Conservation (phyloP, 2,888 invertebrate species). For the Amphipoea lucens region DNA sequence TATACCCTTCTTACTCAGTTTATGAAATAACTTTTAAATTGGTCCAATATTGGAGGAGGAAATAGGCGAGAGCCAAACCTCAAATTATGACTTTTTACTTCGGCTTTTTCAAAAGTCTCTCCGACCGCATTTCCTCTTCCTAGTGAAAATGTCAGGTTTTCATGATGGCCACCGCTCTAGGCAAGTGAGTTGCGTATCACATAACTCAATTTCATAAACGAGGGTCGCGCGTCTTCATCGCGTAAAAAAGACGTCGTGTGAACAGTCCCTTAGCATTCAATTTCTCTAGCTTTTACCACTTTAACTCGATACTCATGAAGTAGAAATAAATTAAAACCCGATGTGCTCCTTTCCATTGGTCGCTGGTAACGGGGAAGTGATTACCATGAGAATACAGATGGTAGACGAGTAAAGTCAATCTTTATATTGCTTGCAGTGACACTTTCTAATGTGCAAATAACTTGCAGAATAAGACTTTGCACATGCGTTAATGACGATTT, state of each 20-base stretch:
- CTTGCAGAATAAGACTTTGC: not conserved
- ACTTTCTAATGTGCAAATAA: not conserved
- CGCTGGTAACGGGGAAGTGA: not conserved
- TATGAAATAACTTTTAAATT: no score
- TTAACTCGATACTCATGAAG: slow-evolving; percentile 13
- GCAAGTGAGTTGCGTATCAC: no score
- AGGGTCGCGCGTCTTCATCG: not conserved
- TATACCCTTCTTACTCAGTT: no score
- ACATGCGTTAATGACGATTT: not conserved
- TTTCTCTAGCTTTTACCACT: slow-evolving; percentile 48
- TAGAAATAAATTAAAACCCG: slow-evolving; percentile 46
- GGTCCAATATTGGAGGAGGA: no score
- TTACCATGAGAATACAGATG: slow-evolving; percentile 27
- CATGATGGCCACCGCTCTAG: no score
- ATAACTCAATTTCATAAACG: not conserved
- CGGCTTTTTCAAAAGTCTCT: no score
- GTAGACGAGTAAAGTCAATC: not conserved
- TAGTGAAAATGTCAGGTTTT: no score
- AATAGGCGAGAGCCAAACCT: no score
- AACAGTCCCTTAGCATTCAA: slow-evolving; percentile 23
- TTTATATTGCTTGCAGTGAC: not conserved
- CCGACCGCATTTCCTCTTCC: no score
- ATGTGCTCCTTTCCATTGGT: slow-evolving; percentile 25
- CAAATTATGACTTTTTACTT: no score
- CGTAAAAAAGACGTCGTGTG: not conserved